Base-by-base conservation (phyloP, 2,888 invertebrate species). In the Galeruca laticollis region DNA sequence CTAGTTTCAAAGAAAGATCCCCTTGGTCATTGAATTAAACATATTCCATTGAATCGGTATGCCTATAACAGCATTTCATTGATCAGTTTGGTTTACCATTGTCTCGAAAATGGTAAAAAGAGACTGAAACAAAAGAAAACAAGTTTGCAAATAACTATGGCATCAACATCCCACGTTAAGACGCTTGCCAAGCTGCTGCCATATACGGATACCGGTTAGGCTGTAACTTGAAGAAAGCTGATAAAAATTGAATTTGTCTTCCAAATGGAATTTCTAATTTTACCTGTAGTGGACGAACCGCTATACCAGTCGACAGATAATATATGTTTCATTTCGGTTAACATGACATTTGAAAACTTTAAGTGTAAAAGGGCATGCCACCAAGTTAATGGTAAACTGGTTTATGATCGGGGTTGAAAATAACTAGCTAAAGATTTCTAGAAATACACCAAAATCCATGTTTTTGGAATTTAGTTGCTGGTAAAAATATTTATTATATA, bases 51-150 rank as follows among this genome's bases (percentile, higher is more conserved):
- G 78, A 78, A 77, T 78, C 73, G 75, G 69, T 60, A 67, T 70
- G 72, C 72, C 73, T 70, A 64, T 69, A 64, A 59, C 65, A 72
- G 75, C 76, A 68, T 74, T 78, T 77, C 79, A 79, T 79, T 79
- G 78, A 79, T 77, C 73, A 75, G 73, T 72, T 76, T 65, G 59
- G 70, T 71, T 65, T 57, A 64, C 69, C 76, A 77, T 77, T 77
- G 76, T 77, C 72, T 75, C 75, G 59, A 71, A 77, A 76, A 75
- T 70, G 73, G 75, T 65, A 70, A 72, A 66, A 65, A 51, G 69
- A 71, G 60, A 59, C 51, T 65, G 59, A 69, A 77, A 71, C 66
- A 72, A 74, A 74, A 76, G 65, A 74, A 75, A 76, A 73, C 76
- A 68, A 75, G 76, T 75, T 70, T 67, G 60, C 61, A 71, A 75